Conservation (phyloP, 2,888 invertebrate species). For the Volucella inflata region DNA sequence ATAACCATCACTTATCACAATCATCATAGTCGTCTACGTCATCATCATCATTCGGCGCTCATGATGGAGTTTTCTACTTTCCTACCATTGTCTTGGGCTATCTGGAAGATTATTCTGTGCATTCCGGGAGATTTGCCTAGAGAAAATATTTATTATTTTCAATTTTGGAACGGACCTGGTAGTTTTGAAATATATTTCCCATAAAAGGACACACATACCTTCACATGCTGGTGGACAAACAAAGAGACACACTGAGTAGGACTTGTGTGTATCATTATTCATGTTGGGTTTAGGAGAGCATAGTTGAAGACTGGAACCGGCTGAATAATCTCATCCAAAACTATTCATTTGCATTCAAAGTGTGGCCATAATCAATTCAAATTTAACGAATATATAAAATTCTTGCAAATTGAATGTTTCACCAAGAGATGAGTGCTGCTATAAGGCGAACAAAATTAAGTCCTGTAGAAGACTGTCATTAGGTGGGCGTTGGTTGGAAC, state of each 20-base stretch:
- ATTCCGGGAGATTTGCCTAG: slow-evolving; percentile 58
- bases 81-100: slow-evolving; percentile 16
- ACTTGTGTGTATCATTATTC: slow-evolving; percentile 23
- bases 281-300: slow-evolving; percentile 10
- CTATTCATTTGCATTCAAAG: slow-evolving; percentile 50
- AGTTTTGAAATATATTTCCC: slow-evolving; percentile 37
- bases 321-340: background rate
- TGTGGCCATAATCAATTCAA: slow-evolving; percentile 50
- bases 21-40: slow-evolving; percentile 16
- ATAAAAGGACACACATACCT: background rate
- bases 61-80: slow-evolving; percentile 11
- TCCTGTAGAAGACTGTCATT: slow-evolving; percentile 38
- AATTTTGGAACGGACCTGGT: slow-evolving; percentile 47
- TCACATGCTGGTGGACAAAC: background rate
- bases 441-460: slow-evolving; percentile 29
- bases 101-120: slow-evolving; percentile 37
- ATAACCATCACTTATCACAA: slow-evolving; percentile 12
- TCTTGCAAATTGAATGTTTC: slow-evolving; percentile 47
- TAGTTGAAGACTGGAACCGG: slow-evolving; percentile 5
- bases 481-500: background rate
- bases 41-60: background rate
- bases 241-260: background rate
- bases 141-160: slow-evolving; percentile 67
- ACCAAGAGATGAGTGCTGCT: background rate
- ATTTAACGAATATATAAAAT: slow-evolving; percentile 41